phyloP scores from a whole-genome alignment of 2,888 invertebrate species.

The Clistopyga incitator region DNA sequence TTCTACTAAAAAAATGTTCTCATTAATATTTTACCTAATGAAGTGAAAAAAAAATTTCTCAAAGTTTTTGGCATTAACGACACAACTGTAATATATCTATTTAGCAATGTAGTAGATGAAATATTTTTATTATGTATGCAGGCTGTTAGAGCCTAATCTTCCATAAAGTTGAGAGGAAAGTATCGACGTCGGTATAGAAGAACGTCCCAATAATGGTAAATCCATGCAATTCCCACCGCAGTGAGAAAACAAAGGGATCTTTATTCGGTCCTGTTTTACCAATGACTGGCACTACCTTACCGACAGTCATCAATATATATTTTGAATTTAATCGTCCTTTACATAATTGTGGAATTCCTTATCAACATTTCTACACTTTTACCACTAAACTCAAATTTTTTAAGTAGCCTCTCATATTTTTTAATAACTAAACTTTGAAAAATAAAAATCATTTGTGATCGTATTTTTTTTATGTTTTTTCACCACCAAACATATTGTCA shows the following conservation, averaged over 20 bases:
- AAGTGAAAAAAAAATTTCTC: neutral
- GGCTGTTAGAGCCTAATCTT: slow-evolving; percentile 7
- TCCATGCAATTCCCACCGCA: too few species aligned
- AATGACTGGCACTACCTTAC: slow-evolving; percentile 21
- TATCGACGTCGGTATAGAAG: slow-evolving; percentile 23
- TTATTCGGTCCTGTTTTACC: slow-evolving; percentile 3
- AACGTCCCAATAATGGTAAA: neutral
- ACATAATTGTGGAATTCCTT: neutral
- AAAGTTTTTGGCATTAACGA: slow-evolving; percentile 10
- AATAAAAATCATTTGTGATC: too few species aligned
- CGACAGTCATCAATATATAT: slow-evolving; percentile 26
- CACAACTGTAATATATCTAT: neutral
- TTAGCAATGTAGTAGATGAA: slow-evolving; percentile 9
- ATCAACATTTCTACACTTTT: neutral
- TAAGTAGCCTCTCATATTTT: too few species aligned
- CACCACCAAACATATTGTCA: too few species aligned
- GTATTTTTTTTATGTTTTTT: too few species aligned
- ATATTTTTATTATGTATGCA: slow-evolving; percentile 3
- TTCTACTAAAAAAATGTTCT: neutral
- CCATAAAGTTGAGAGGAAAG: neutral
- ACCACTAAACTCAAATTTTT: too few species aligned
- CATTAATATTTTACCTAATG: neutral
- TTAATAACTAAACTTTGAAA: too few species aligned
- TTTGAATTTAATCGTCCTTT: slow-evolving; percentile 7
- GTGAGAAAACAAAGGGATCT: neutral